Conservation (phyloP, 2,113 vertebrate species). For the Macquaria ambigua region DNA sequence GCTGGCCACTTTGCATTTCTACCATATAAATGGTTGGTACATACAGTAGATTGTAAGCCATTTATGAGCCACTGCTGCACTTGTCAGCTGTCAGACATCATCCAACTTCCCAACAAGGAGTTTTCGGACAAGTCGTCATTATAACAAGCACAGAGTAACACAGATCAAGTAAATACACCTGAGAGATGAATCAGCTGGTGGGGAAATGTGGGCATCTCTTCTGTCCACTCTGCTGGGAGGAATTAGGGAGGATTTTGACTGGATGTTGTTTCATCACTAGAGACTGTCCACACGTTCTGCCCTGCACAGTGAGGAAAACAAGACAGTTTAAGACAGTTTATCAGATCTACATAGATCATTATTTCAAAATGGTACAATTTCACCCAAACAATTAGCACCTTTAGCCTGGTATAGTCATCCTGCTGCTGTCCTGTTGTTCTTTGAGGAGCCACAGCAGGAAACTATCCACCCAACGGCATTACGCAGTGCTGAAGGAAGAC, state of each 20-base stretch:
- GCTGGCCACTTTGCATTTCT: not conserved
- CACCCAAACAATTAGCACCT: constrained; percentile 40
- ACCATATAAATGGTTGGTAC: not conserved
- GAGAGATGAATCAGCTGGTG: not conserved
- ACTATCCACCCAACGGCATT: constrained; percentile 55
- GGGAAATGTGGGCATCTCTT: not conserved
- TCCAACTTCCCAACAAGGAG: constrained; percentile 62
- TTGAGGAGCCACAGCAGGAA: constrained; percentile 66
- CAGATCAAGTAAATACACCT: not conserved
- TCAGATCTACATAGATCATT: not conserved
- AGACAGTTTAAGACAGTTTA: not conserved
- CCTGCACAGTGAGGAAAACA: constrained; percentile 44
- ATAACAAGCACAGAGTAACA: constrained; percentile 56
- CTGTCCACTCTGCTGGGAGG: not conserved
- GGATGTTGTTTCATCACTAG: constrained; percentile 22
- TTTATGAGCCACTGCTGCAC: constrained; percentile 21
- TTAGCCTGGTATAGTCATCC: constrained; percentile 37
- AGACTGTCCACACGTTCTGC: constrained; percentile 65
- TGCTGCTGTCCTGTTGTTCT: constrained; percentile 17
- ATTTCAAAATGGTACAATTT: not conserved
- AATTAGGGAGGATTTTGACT: constrained; percentile 7
- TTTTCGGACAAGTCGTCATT: constrained; percentile 80
- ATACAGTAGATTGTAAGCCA: not conserved
- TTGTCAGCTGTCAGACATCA: constrained; percentile 70
- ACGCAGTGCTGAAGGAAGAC: constrained; percentile 51